Percentiles rank a stretch among this genome's conserved stretches.
These are phyloP conservation scores for Gobio gobio DNA, from an alignment of 2,113 vertebrate species.

Conservation along the genomic window DNA sequence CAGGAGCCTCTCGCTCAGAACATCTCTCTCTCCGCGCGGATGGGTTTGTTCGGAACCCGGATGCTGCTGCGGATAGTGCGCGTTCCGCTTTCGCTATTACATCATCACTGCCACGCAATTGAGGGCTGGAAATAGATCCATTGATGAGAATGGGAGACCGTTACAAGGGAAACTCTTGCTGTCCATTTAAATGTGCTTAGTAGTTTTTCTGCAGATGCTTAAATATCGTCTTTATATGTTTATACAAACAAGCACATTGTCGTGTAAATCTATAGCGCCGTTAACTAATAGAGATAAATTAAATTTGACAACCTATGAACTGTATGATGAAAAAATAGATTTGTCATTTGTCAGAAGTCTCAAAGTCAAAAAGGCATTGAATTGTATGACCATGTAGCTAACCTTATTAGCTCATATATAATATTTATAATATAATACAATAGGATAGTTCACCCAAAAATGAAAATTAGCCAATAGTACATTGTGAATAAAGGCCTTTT, in stretches of 20 bases:
- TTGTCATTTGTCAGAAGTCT: too few species aligned
- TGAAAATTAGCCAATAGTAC: too few species aligned
- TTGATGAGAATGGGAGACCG: not conserved
- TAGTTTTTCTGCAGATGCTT: not conserved
- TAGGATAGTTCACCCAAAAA: too few species aligned
- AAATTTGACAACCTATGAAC: not conserved
- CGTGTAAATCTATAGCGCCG: not conserved
- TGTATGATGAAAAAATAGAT: not conserved
- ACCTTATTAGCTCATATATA: too few species aligned
- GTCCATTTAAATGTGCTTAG: not conserved
- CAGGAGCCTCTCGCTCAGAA: conserved; percentile 6
- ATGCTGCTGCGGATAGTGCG: not conserved
- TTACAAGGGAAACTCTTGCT: not conserved
- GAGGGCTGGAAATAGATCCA: conserved; percentile 31
- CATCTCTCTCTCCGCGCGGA: not conserved
- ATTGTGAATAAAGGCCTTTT: too few species aligned
- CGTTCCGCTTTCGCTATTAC: not conserved
- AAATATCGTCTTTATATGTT: not conserved
- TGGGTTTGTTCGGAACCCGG: conserved; percentile 8
- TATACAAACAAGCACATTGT: not conserved
- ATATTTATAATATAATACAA: too few species aligned
- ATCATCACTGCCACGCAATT: conserved; percentile 31
- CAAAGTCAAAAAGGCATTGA: too few species aligned
- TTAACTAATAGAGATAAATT: not conserved
- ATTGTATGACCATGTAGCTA: too few species aligned